Evolutionary conservation across 2,113 vertebrate species (phyloP).

Genomic region (Lophochroa leadbeateri): DNA sequence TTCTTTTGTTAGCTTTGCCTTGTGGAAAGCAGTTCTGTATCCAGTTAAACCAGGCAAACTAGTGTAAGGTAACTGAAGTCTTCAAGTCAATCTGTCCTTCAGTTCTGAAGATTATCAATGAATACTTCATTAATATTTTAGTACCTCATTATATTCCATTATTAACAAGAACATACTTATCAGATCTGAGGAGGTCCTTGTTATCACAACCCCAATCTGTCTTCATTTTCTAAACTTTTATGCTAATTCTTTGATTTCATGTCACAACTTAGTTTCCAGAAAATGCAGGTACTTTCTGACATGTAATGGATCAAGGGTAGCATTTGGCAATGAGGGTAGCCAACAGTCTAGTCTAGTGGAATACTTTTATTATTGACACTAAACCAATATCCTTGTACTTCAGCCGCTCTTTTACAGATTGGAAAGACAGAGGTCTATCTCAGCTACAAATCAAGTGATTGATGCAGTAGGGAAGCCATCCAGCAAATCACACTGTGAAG

Average conservation of each 20-base stretch:
- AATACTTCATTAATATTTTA: slow-evolving; percentile 45
- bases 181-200: slow-evolving; percentile 27
- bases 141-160: neutral
- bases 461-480: neutral
- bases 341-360: neutral
- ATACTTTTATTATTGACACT: neutral
- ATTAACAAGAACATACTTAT: slow-evolving; percentile 37
- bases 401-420: neutral
- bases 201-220: slow-evolving; percentile 38
- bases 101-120: slow-evolving; percentile 25
- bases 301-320: neutral
- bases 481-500: neutral
- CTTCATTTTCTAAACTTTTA: neutral
- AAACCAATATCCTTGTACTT: neutral
- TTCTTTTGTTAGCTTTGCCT: neutral
- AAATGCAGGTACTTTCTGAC: neutral
- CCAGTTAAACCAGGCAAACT: neutral
- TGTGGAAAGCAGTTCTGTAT: neutral
- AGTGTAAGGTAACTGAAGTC: neutral
- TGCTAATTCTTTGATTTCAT: slow-evolving; percentile 20
- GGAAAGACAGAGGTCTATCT: neutral
- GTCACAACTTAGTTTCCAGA: neutral
- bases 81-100: slow-evolving; percentile 17
- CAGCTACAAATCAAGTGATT: neutral
- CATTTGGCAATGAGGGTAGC: neutral